Conservation (phyloP, 2,113 vertebrate species). For the Oceanites oceanicus region DNA sequence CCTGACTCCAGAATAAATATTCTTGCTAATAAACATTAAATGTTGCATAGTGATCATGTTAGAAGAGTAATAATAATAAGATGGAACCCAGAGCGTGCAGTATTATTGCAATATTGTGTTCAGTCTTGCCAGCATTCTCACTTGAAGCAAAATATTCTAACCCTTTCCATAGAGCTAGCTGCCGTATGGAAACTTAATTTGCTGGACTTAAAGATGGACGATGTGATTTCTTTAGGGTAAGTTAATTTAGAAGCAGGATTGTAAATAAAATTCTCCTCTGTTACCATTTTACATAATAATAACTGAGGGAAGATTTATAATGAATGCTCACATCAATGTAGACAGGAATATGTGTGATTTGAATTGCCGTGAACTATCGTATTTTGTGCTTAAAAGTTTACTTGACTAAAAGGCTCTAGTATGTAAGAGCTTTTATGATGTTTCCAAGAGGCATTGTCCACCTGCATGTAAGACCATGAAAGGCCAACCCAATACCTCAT, state of each 20-base stretch:
- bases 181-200: not conserved
- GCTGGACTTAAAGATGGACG: not conserved
- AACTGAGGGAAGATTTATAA: not conserved
- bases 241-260: not conserved
- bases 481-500: not conserved
- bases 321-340: not conserved
- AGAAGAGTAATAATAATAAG: not conserved
- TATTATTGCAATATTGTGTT: not conserved
- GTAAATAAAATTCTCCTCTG: not conserved
- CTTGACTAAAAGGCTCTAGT: not conserved
- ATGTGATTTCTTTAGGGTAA: not conserved
- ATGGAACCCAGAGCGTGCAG: not conserved
- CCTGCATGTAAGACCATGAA: not conserved
- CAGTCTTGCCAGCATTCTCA: not conserved
- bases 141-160: not conserved
- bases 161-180: not conserved
- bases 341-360: not conserved
- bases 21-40: conserved; percentile 44
- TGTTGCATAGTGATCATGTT: not conserved
- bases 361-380: not conserved
- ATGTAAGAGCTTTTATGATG: not conserved
- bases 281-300: not conserved
- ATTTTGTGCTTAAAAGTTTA: not conserved
- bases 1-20: conserved; percentile 52
- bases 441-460: not conserved